Evolutionary conservation across 2,888 invertebrate genomes (phyloP).

Genomic region (Xylophagus ater): DNA sequence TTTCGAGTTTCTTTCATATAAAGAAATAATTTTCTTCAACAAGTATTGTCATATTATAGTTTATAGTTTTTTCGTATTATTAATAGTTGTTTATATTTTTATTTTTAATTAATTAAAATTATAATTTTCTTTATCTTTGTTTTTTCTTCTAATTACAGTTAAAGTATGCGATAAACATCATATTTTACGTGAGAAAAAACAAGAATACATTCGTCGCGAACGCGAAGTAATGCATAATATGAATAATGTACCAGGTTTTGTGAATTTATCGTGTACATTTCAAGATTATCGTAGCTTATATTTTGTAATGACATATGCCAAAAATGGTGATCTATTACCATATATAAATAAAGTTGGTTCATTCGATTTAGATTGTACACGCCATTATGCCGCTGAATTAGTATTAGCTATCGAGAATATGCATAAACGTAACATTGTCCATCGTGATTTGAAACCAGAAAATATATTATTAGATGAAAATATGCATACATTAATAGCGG

Average conservation of each 20-base stretch:
- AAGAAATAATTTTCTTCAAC: no score
- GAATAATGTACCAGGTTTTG: slow-evolving; percentile 76
- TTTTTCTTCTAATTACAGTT: slow-evolving; percentile 47
- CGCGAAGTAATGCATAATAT: slow-evolving; percentile 86
- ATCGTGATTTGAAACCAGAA: slow-evolving; percentile 93
- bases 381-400: slow-evolving; percentile 92
- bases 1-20: no score
- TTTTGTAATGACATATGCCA: slow-evolving; percentile 91
- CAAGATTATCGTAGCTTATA: slow-evolving; percentile 87
- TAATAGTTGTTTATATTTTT: slow-evolving; percentile 2
- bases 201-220: slow-evolving; percentile 85
- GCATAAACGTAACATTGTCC: slow-evolving; percentile 79
- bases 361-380: slow-evolving; percentile 79
- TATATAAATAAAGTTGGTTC: slow-evolving; percentile 84
- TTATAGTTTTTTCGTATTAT: slow-evolving; percentile 2
- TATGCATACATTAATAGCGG: slow-evolving; percentile 93
- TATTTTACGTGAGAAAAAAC: slow-evolving; percentile 86
- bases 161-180: slow-evolving; percentile 96
- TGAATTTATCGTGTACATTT: slow-evolving; percentile 90
- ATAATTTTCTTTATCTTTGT: slow-evolving; percentile 6
- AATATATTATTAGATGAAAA: slow-evolving; percentile 91
- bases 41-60: background rate
- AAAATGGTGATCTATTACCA: slow-evolving; percentile 86
- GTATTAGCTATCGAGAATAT: slow-evolving; percentile 84
- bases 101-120: slow-evolving; percentile 1